Evolutionary conservation across 1,140 invertebrate species (phyloP).

Genomic region (Elymnias hypermnestra): DNA sequence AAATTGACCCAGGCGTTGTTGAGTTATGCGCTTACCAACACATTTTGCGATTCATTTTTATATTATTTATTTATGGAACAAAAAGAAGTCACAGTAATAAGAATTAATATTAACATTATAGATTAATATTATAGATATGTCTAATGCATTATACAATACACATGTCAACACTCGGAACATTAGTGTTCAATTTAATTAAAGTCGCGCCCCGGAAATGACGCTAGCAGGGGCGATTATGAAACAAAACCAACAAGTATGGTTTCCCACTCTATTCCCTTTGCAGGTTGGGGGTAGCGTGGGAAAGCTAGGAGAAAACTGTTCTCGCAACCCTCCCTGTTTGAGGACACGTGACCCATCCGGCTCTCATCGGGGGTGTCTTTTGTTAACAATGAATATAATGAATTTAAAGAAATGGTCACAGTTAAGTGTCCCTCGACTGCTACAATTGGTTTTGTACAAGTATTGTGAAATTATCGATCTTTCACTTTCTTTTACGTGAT

Average conservation of each 20-base stretch:
- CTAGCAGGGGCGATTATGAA: slow-evolving; percentile 45
- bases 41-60: too few species aligned
- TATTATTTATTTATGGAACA: too few species aligned
- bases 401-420: slow-evolving; percentile 15
- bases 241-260: slow-evolving; percentile 66
- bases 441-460: neutral
- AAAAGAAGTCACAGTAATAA: too few species aligned
- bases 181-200: slow-evolving; percentile 23
- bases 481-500: too few species aligned
- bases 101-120: too few species aligned
- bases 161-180: slow-evolving; percentile 17
- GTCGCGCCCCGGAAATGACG: slow-evolving; percentile 46
- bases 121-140: neutral
- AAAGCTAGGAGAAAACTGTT: slow-evolving; percentile 53
- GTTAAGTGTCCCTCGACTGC: slow-evolving; percentile 7
- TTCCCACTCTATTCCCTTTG: slow-evolving; percentile 41
- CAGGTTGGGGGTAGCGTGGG: slow-evolving; percentile 53
- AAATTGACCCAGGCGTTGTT: too few species aligned
- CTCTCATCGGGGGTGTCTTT: slow-evolving; percentile 27
- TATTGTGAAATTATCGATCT: neutral
- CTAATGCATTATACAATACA: slow-evolving; percentile 7
- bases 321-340: slow-evolving; percentile 45
- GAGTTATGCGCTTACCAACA: too few species aligned
- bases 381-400: slow-evolving; percentile 1
- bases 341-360: slow-evolving; percentile 61